Percentiles rank a stretch among this genome's conserved stretches.
phyloP scores from a whole-genome alignment of 2,113 vertebrate species.

The Scopus umbretta region DNA sequence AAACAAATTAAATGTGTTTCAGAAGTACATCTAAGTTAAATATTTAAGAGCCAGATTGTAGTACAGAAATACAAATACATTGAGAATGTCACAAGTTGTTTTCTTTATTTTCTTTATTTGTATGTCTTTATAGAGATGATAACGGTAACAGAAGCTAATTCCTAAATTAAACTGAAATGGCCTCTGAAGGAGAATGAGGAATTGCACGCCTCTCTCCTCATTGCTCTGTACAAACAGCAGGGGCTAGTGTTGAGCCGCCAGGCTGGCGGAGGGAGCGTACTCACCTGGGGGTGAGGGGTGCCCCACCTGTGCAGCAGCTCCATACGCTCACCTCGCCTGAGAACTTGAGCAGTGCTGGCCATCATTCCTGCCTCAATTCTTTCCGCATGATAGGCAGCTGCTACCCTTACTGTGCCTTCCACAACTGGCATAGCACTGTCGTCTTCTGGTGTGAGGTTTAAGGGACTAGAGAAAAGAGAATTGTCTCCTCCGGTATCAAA shows the following conservation, averaged over 20 bases:
- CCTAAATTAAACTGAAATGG: not conserved
- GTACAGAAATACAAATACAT: not conserved
- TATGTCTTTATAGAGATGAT: not conserved
- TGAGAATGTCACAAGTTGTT: not conserved
- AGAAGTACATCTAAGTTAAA: not conserved
- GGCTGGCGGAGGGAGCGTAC: accelerated
- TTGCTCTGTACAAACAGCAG: not conserved
- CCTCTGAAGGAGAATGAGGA: not conserved
- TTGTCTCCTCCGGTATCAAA: not conserved
- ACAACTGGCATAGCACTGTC: not conserved
- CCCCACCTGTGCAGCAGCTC: not conserved
- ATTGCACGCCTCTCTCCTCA: not conserved
- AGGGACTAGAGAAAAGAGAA: not conserved
- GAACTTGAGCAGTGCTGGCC: not conserved
- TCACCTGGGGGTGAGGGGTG: too few relatives aligned
- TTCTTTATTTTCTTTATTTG: not conserved
- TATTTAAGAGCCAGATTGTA: not conserved
- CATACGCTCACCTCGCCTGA: not conserved
- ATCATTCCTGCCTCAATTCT: accelerated
- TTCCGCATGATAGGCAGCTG: not conserved
- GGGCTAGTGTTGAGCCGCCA: not conserved
- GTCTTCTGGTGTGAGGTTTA: not conserved
- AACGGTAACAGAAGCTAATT: not conserved
- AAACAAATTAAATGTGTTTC: not conserved
- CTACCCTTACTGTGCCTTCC: not conserved